Base-by-base conservation (phyloP, 1,140 invertebrate genomes). In the Ceratina australensis region DNA sequence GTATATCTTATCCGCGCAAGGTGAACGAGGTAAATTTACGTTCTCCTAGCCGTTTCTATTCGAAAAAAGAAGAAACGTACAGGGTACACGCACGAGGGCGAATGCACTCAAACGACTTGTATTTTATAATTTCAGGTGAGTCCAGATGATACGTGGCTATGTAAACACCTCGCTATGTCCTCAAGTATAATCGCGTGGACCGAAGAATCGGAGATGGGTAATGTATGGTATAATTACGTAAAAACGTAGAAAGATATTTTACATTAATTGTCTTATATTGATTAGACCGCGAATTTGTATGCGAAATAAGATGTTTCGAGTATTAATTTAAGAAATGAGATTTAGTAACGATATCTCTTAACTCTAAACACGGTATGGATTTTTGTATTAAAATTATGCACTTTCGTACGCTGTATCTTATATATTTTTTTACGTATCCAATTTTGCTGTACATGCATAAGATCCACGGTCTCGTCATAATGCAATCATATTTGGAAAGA, bases 1-100 rank as follows among this genome's bases (percentile, higher is more conserved):
- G 60, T 69, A 64, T 85, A 85, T 85, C 82, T 85, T 83, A 85
- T 85, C 71, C 83, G 57, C 33, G 72, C 82, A 84, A 84, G 69
- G 79, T 84, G 73, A 84, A 84, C 83, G 60, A 78, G 79, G 60
- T 74, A 81, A 84, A 84, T 84, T 84, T 84, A 84, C 78, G 69
- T 57, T 65, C 73, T 60, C 57, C 81, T 84, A 63, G 73, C 59
- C 56, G 49, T 68, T 49, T 67, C 71, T 64, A 67, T 18, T 83
- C 79, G 65, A 83, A 81, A 24, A 67, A 57, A 52, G 33, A 42
- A 42, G 33, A 42, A 42, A 33, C 28, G 28, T 64, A 47, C 59
- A 42, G 60, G 50, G 16, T 74, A 57, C 52, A 73, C 18, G 68
- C 49, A 57, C 54, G 24, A 26, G 60, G 47, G 13, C 71, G 52